Evolutionary conservation across 2,797 vertebrate species (phyloP).

Genomic region (Pteronotus mesoamericanus): DNA sequence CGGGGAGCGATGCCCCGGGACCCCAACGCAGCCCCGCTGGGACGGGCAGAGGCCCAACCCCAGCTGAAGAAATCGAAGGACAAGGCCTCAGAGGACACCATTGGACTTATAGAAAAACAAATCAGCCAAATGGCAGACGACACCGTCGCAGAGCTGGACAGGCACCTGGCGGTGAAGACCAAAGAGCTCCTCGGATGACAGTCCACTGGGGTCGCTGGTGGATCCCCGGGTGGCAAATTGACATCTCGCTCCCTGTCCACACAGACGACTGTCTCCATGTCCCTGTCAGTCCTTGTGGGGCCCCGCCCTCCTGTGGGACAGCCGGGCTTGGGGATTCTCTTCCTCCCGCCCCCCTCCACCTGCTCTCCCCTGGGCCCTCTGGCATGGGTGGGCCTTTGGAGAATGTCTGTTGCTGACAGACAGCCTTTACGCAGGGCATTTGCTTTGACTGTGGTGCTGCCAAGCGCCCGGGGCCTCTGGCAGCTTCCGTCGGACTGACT

Average conservation of each 20-base stretch:
- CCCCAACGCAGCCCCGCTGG: no score
- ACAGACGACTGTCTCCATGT: neutral
- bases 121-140: conserved; percentile 94
- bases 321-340: conserved; percentile 73
- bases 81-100: conserved; percentile 90
- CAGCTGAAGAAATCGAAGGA: conserved; percentile 90
- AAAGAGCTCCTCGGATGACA: conserved; percentile 92
- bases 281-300: neutral
- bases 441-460: neutral
- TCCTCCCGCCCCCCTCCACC: neutral
- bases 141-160: conserved; percentile 87
- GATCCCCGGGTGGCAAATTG: neutral
- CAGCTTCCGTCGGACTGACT: neutral
- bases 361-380: neutral
- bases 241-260: conserved; percentile 69
- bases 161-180: conserved; percentile 91
- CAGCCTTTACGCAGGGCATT: neutral
- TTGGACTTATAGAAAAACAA: conserved; percentile 94
- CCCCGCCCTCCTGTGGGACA: neutral
- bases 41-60: no score
- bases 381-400: neutral
- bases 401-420: neutral
- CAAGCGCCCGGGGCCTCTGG: neutral
- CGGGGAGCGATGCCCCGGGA: no score
- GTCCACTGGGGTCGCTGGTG: neutral